These are phyloP conservation scores for Suncus etruscus DNA, from an alignment of 2,113 vertebrate species.

Conservation along the genomic window DNA sequence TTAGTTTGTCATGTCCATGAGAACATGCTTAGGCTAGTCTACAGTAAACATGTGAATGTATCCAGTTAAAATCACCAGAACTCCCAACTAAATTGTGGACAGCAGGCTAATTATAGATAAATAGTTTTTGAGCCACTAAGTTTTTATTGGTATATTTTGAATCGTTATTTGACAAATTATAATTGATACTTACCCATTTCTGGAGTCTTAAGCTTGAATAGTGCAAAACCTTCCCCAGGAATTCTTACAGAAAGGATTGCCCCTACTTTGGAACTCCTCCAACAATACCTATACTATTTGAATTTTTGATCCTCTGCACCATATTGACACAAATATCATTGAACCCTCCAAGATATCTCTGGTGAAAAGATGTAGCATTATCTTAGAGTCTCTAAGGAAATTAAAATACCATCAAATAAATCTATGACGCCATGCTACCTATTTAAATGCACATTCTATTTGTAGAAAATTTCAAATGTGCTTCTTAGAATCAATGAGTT, in stretches of 20 bases:
- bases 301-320: conserved; percentile 26
- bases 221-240: not conserved
- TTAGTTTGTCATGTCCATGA: not conserved
- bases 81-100: conserved; percentile 22
- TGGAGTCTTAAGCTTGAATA: conserved; percentile 17
- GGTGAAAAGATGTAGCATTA: conserved; percentile 13
- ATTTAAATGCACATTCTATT: conserved; percentile 27
- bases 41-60: not conserved
- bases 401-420: conserved; percentile 28
- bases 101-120: conserved; percentile 4
- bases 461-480: conserved; percentile 63
- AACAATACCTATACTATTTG: not conserved
- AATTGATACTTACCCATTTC: not conserved
- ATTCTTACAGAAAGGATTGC: not conserved
- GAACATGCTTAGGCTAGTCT: not conserved
- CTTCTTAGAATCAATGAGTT: conserved; percentile 49
- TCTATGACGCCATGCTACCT: not conserved
- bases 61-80: conserved; percentile 25
- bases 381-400: conserved; percentile 50
- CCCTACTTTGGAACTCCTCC: not conserved
- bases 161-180: not conserved
- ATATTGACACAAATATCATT: conserved; percentile 17
- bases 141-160: conserved; percentile 18
- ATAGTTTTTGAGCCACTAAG: conserved; percentile 19
- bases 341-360: not conserved